Evolutionary conservation across 1,140 invertebrate genomes (phyloP).

Genomic region (Leptoteleia sp.): DNA sequence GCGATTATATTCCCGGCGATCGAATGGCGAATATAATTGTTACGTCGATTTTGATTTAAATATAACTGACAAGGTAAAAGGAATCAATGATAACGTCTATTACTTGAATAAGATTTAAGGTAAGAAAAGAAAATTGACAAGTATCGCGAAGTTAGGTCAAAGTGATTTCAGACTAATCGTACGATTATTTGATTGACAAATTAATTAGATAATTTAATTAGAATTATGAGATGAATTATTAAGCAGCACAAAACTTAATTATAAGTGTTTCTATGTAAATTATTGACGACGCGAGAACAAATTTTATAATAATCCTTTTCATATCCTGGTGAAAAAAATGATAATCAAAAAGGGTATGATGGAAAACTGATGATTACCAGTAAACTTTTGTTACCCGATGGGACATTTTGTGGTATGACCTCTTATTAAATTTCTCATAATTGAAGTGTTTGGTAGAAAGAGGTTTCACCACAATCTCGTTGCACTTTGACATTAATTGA

Average conservation of each 20-base stretch:
- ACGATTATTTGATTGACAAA: conserved; percentile 4
- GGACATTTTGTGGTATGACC: not conserved
- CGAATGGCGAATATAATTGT: conserved; percentile 19
- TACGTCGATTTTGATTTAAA: conserved; percentile 14
- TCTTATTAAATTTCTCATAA: not conserved
- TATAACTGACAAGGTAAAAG: not conserved
- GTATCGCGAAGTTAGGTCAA: not conserved
- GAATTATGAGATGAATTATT: conserved; percentile 13
- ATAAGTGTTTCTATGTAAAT: conserved; percentile 49
- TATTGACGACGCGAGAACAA: conserved; percentile 2
- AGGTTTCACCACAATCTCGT: not conserved
- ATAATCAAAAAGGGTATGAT: conserved; percentile 1
- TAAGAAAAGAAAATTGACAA: not conserved
- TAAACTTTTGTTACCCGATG: not conserved
- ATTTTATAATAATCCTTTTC: conserved; percentile 32
- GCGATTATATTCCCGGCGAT: conserved; percentile 6
- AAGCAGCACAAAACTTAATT: conserved; percentile 30
- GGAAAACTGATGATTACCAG: not conserved
- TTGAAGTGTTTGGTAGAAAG: not conserved
- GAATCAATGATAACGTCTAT: conserved; percentile 1
- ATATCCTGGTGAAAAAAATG: conserved; percentile 45
- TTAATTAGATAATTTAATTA: conserved; percentile 8
- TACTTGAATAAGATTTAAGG: conserved; percentile 3
- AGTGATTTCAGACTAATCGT: conserved; percentile 4
- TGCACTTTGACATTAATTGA: not conserved